Conservation (phyloP, 2,888 invertebrate genomes). For the Spodoptera exigua region DNA sequence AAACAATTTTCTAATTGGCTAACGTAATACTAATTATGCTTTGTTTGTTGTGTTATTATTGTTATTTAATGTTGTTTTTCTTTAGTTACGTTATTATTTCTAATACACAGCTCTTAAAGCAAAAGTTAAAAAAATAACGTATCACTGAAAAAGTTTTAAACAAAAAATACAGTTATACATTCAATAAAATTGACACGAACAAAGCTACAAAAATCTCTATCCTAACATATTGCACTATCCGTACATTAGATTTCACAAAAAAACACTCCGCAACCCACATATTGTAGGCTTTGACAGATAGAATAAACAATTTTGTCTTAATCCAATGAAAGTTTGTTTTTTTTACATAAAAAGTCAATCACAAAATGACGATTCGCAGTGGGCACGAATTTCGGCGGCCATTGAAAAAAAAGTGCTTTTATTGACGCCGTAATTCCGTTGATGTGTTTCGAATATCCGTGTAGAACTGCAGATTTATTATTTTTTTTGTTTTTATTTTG, state of each 20-base stretch:
- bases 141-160: too few species aligned
- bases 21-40: slow-evolving; percentile 32
- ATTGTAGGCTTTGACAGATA: slow-evolving; percentile 27
- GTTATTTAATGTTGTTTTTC: background rate
- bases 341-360: slow-evolving; percentile 36
- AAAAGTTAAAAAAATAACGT: too few species aligned
- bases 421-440: slow-evolving; percentile 37
- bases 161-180: background rate
- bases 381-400: slow-evolving; percentile 15
- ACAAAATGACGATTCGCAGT: slow-evolving; percentile 27
- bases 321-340: slow-evolving; percentile 43
- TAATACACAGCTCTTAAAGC: too few species aligned
- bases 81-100: background rate
- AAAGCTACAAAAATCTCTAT: slow-evolving; percentile 13
- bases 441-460: slow-evolving; percentile 38
- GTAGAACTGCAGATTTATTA: slow-evolving; percentile 14
- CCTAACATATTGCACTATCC: background rate
- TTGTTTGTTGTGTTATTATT: slow-evolving; percentile 12
- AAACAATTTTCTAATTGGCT: slow-evolving; percentile 43
- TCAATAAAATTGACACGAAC: slow-evolving; percentile 5
- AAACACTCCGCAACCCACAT: slow-evolving; percentile 3
- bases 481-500: slow-evolving; percentile 16
- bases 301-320: slow-evolving; percentile 47
- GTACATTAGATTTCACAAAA: slow-evolving; percentile 24
- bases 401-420: slow-evolving; percentile 42